A percentile compares a stretch with the other conserved stretches of the same genome.
These are phyloP conservation scores for Oplegnathus fasciatus DNA, from an alignment of 2,113 vertebrate genomes.

Conservation along the genomic window DNA sequence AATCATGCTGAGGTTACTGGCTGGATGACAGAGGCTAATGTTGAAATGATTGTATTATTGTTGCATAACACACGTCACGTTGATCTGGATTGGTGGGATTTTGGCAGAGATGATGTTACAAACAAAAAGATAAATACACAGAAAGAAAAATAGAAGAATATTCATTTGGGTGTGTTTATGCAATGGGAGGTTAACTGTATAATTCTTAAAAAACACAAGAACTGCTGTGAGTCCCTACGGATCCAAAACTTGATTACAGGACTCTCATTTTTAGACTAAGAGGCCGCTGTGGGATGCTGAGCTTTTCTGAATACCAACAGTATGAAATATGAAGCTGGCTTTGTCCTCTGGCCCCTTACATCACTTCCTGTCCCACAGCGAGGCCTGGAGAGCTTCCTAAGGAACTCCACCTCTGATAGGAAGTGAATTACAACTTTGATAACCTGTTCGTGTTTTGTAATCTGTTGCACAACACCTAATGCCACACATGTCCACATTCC, in stretches of 20 bases:
- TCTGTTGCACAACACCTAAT: conserved; percentile 29
- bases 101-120: conserved; percentile 26
- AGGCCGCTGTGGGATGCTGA: background rate
- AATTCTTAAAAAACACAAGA: conserved; percentile 1
- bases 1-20: conserved; percentile 48
- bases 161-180: conserved; percentile 28
- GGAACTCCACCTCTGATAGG: conserved; percentile 36
- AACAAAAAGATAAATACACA: conserved; percentile 35
- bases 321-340: conserved; percentile 15
- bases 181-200: background rate
- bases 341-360: conserved; percentile 35
- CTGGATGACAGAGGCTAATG: background rate
- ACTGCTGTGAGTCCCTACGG: background rate
- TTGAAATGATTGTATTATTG: conserved; percentile 9
- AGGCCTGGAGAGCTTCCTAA: conserved; percentile 31
- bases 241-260: background rate
- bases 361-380: conserved; percentile 41
- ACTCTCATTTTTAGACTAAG: background rate
- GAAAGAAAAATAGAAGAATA: background rate
- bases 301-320: conserved; percentile 23
- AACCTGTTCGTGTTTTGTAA: conserved; percentile 19
- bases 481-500: background rate
- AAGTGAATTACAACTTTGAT: conserved; percentile 16
- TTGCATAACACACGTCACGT: conserved; percentile 6
- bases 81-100: conserved; percentile 28